Base-by-base conservation (phyloP, 92 coral and sea anemone genomes). In the Blastomussa wellsi region DNA sequence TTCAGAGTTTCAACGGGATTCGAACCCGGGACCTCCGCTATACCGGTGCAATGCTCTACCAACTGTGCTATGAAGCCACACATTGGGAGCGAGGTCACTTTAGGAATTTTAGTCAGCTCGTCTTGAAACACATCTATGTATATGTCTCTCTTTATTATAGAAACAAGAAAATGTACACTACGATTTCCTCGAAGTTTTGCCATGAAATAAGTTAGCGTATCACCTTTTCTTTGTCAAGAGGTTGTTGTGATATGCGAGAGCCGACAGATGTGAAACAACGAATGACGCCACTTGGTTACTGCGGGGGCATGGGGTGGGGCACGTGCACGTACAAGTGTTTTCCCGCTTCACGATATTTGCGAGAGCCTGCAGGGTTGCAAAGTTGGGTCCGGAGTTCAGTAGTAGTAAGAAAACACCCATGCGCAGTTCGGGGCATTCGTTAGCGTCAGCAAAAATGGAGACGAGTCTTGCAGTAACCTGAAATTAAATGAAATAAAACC, bases 221-320 rank as follows among this genome's bases (percentile, higher is more conserved):
- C 57, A 94, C 98, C 98, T 90, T 9, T 35, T 44, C 80, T 88
- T 92, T 7, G 92, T 75, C 57, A 91, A 77, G 38, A 81, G 48
- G 39, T 88, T 90, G 71, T 91, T 86, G 37, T 89, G 87, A 39
- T 82, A 86, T 19, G 95, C 95, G 59, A 95, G 89, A 2, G 95
- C 89, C 12, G 86, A 81, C 26, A 96, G 87, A 70, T 94, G 92
- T 12, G 95, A 89, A 66, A 87, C 88, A 24, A 94, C 93, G 81
- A 79, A 94, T 7, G 99, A 94, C 0, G 95, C 97, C 19, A 96
- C 88, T 64, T 96, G 99, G 86, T 94, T 94, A 38, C 95, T 93
- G 75, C 98, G 92, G 32, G 94, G 94, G 51, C 93, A 87, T 36
- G 28, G 35, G 65, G 80, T 70, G 11, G 36, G 37, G 79, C 86